Evolutionary conservation across 2,113 vertebrate species (phyloP).

Genomic region (Procavia capensis): DNA sequence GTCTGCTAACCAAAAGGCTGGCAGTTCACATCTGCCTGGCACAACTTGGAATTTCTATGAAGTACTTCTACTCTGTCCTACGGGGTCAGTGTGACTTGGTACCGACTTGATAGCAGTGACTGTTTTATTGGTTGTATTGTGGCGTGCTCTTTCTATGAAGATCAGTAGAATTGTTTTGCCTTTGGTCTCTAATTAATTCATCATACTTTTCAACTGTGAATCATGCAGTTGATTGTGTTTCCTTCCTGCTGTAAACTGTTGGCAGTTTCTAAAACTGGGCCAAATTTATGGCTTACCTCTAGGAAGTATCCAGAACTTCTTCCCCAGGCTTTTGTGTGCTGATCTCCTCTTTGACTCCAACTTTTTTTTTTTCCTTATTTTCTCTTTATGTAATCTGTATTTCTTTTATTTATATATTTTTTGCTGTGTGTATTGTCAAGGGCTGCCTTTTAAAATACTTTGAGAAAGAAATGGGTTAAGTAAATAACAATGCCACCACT

Average conservation of each 20-base stretch:
- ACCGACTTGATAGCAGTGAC: too few relatives aligned
- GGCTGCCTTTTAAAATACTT: constrained; percentile 37
- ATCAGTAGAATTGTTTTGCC: neutral
- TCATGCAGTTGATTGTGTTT: neutral
- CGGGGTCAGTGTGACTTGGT: too few relatives aligned
- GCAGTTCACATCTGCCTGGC: too few relatives aligned
- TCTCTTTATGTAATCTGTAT: neutral
- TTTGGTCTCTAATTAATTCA: neutral
- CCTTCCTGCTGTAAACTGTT: neutral
- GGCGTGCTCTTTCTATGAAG: neutral
- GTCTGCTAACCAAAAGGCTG: too few relatives aligned
- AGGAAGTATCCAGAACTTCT: neutral
- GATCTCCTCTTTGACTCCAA: neutral
- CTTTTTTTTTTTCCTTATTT: neutral
- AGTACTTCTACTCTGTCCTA: too few relatives aligned
- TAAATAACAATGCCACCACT: neutral
- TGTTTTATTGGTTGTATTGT: neutral
- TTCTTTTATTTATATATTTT: neutral
- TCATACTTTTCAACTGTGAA: neutral
- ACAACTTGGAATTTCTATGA: too few relatives aligned
- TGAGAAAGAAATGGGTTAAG: neutral
- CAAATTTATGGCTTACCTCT: neutral
- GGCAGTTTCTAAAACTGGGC: too few relatives aligned
- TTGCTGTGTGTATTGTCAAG: neutral
- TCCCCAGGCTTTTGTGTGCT: neutral